phyloP scores from a whole-genome alignment of 2,888 invertebrate genomes.

The Agrochola litura region DNA sequence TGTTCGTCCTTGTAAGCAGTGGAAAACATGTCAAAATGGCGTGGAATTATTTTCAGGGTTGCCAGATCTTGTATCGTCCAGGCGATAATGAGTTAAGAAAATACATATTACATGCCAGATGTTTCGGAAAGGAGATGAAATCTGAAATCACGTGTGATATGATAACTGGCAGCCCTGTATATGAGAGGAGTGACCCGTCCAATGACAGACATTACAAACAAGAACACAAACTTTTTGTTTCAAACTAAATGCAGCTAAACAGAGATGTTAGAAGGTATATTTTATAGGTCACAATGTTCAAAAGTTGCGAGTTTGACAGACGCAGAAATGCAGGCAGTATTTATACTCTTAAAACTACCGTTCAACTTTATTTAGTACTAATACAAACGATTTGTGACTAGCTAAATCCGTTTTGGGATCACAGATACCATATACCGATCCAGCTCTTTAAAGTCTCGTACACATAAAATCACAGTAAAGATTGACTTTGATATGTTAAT shows the following conservation, averaged over 20 bases:
- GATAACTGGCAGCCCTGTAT: too few relatives aligned
- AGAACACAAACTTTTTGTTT: neutral
- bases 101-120: too few relatives aligned
- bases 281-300: too few relatives aligned
- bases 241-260: neutral
- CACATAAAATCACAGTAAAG: neutral
- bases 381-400: conserved; percentile 3
- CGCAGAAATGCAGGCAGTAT: too few relatives aligned
- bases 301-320: too few relatives aligned
- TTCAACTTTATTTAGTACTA: too few relatives aligned
- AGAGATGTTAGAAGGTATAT: too few relatives aligned
- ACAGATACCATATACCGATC: neutral
- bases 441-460: neutral
- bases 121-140: neutral
- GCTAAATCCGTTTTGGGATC: neutral
- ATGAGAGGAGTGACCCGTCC: neutral
- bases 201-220: neutral
- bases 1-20: conserved; percentile 17
- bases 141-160: too few relatives aligned
- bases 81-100: too few relatives aligned
- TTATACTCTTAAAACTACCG: too few relatives aligned
- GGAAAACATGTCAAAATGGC: neutral
- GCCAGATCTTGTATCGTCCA: neutral
- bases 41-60: neutral
- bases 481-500: neutral